Base-by-base conservation (phyloP, 2,797 vertebrate genomes). In the Hoplostethus atlanticus region DNA sequence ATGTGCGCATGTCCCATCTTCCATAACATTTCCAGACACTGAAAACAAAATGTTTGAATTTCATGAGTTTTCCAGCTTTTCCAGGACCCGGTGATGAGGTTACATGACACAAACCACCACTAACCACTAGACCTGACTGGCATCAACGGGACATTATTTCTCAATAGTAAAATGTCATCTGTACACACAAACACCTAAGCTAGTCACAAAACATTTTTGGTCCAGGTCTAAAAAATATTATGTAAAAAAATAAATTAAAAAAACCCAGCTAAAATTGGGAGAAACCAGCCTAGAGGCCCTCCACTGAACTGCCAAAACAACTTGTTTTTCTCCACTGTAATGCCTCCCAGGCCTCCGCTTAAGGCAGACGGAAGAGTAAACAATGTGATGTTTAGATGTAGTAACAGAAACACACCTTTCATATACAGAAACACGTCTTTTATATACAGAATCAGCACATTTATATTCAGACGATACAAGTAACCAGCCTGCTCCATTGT, bases 241-340 rank as follows among this genome's bases (percentile, higher is more conserved):
- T 6, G 5, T 6, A 38, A 65, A 53, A 16, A 2, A 4, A 11
- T 21, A 21, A 21, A 21, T 21, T 21, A 21, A 21, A 21, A 1
- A 21, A 21, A n/a, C n/a, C n/a, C n/a, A 21, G 21, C 11, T 21
- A 0, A 58, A 4, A 38, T 1, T n/a, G 12, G 17, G 25, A 28
- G 28, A 36, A 42, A 28, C 0, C 11, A 58, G 63, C 25, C 16
- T 47, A 12, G 44, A 64, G 83, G 80, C 77, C 77, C 59, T 12
- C 6, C 5, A 28, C 13, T 52, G 2, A 5, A 31, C 38, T 12
- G 2, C 38, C 17, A 30, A 59, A 47, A 51, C 47, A 68, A 73
- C 31, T 71, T 55, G 10, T 1, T 3, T 3, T 2, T 4, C 2
- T 5, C 16, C 15, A 6, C n/a, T 17, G 13, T 53, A 15, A n/a